These are phyloP conservation scores for Xylota sylvarum DNA, from an alignment of 2,888 invertebrate species.

Conservation along the genomic window DNA sequence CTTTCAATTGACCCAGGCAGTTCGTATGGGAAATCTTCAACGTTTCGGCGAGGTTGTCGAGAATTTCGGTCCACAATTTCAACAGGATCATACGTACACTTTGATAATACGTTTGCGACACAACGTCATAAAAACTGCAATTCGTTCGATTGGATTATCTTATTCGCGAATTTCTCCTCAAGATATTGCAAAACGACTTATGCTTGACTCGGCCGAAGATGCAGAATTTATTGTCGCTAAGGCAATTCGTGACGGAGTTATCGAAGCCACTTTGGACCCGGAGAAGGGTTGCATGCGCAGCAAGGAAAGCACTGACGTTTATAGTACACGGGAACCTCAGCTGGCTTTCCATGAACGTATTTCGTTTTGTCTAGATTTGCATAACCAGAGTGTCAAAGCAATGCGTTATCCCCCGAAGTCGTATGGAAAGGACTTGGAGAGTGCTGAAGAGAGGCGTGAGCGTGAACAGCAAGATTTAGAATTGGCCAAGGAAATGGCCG, in stretches of 20 bases:
- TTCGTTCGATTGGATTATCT: constrained; percentile 97
- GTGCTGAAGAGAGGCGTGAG: constrained; percentile 97
- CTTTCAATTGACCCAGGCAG: constrained; percentile 98
- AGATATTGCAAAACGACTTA: constrained; percentile 97
- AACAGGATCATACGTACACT: constrained; percentile 97
- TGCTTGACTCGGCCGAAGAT: constrained; percentile 97
- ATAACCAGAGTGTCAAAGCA: constrained; percentile 99
- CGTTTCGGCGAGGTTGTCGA: constrained; percentile 97
- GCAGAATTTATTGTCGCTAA: constrained; percentile 99
- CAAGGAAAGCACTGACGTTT: constrained; percentile 98
- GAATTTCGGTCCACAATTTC: constrained; percentile 95
- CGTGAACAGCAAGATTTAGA: constrained; percentile 99
- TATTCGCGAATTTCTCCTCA: constrained; percentile 98
- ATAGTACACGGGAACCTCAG: constrained; percentile 98
- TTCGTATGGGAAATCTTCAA: constrained; percentile 96
- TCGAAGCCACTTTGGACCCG: constrained; percentile 98
- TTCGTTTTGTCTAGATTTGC: constrained; percentile 98
- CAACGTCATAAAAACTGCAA: constrained; percentile 99
- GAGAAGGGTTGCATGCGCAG: constrained; percentile 98
- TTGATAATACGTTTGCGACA: constrained; percentile 97
- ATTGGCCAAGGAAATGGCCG: constrained; percentile 99
- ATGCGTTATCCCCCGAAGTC: constrained; percentile 99
- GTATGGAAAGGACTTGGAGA: constrained; percentile 98
- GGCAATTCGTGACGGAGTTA: constrained; percentile 98
- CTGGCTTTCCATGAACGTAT: constrained; percentile 98